Evolutionary conservation across 1,140 invertebrate species (phyloP).

Genomic region (Episyrphus balteatus): DNA sequence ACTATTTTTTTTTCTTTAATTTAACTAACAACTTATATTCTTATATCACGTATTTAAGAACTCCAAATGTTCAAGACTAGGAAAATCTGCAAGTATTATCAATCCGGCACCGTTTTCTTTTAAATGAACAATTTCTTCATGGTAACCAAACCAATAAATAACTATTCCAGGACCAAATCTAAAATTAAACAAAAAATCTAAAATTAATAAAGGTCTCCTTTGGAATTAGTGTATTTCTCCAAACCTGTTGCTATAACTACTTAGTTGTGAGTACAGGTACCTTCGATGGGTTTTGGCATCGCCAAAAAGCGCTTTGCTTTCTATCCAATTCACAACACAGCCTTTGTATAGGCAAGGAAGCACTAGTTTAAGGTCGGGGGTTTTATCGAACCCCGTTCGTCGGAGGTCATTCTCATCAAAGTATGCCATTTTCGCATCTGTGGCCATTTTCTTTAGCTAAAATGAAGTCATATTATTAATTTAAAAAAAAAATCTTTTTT

Average conservation of each 20-base stretch:
- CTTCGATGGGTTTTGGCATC: slow-evolving; percentile 67
- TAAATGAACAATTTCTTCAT: slow-evolving; percentile 53
- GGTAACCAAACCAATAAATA: slow-evolving; percentile 92
- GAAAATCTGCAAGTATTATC: slow-evolving; percentile 53
- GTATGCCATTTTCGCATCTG: slow-evolving; percentile 52
- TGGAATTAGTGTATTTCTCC: neutral
- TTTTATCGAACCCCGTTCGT: slow-evolving; percentile 83
- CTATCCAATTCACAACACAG: slow-evolving; percentile 87
- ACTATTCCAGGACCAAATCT: slow-evolving; percentile 88
- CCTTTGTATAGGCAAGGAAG: slow-evolving; percentile 79
- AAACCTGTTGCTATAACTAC: slow-evolving; percentile 86
- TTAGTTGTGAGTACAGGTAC: slow-evolving; percentile 79
- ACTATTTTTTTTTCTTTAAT: too few species aligned
- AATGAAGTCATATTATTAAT: too few species aligned
- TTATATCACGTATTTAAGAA: slow-evolving; percentile 20
- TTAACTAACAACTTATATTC: neutral
- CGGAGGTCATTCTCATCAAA: slow-evolving; percentile 72
- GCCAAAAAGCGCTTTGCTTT: slow-evolving; percentile 91
- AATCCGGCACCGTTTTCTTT: slow-evolving; percentile 51
- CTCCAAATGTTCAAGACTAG: slow-evolving; percentile 34
- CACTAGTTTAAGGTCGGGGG: slow-evolving; percentile 85
- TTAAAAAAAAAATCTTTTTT: too few species aligned
- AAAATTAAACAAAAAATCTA: slow-evolving; percentile 7
- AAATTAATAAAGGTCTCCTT: neutral
- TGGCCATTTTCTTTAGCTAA: slow-evolving; percentile 46